These are phyloP conservation scores for Sus cebifrons DNA, from an alignment of 2,797 vertebrate genomes.

Conservation along the genomic window DNA sequence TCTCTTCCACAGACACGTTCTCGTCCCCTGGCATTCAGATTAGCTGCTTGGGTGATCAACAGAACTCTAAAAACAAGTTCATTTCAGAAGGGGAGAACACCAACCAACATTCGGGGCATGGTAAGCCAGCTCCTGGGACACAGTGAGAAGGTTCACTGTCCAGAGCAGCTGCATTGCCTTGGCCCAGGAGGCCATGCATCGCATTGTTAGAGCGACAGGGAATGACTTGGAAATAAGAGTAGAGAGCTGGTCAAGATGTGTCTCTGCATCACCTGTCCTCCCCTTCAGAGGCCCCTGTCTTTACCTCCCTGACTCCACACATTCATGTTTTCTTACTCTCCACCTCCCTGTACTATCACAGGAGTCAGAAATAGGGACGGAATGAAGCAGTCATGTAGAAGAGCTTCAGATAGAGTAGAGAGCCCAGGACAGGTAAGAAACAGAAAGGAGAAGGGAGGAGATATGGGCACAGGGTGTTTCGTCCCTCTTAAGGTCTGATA, in stretches of 20 bases:
- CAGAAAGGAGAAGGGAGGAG: not conserved
- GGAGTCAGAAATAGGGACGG: not conserved
- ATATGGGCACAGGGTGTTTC: accelerated
- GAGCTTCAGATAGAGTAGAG: not conserved
- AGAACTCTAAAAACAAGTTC: not conserved
- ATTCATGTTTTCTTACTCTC: not conserved
- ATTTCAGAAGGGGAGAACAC: not conserved
- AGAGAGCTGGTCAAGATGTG: not conserved
- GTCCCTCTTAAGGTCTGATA: not conserved
- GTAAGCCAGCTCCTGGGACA: not conserved
- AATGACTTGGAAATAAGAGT: not conserved
- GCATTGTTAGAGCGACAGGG: not conserved
- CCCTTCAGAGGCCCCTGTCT: not conserved
- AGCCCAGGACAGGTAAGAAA: not conserved
- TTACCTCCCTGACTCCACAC: not conserved
- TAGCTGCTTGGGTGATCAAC: not conserved
- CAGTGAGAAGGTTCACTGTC: not conserved
- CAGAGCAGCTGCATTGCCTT: not conserved
- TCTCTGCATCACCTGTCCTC: not conserved
- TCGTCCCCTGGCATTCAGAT: not conserved
- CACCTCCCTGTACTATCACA: accelerated
- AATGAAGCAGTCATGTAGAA: not conserved
- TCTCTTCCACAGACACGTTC: not conserved
- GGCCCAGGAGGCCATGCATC: not conserved
- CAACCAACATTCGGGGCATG: accelerated